These are phyloP conservation scores for Melanotaenia parkinsoni DNA, from an alignment of 2,797 vertebrate genomes.

Conservation along the genomic window DNA sequence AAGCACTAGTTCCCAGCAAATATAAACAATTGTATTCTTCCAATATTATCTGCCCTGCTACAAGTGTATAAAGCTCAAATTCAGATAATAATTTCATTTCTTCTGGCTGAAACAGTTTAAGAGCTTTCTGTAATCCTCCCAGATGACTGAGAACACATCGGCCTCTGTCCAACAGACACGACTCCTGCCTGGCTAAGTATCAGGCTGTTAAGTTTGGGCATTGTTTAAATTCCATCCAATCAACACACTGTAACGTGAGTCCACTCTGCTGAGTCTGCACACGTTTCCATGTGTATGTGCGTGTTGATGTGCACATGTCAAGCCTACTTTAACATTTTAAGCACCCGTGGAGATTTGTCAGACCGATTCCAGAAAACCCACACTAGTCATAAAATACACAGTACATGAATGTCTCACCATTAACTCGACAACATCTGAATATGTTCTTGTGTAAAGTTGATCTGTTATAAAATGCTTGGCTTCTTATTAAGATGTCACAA, in stretches of 20 bases:
- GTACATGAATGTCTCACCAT: slow-evolving; percentile 1
- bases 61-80: slow-evolving; percentile 34
- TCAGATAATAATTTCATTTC: slow-evolving; percentile 20
- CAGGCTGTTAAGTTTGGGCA: slow-evolving; percentile 66
- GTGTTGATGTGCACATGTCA: slow-evolving; percentile 10
- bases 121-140: slow-evolving; percentile 65
- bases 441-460: background rate
- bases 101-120: slow-evolving; percentile 56
- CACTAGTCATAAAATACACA: slow-evolving; percentile 21
- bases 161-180: slow-evolving; percentile 64
- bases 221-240: slow-evolving; percentile 82
- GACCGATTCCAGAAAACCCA: slow-evolving; percentile 27
- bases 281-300: slow-evolving; percentile 14
- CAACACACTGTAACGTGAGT: slow-evolving; percentile 68
- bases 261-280: slow-evolving; percentile 15
- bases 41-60: slow-evolving; percentile 1
- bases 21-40: slow-evolving; percentile 9
- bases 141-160: slow-evolving; percentile 52
- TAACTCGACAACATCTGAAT: slow-evolving; percentile 18
- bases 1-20: slow-evolving; percentile 11
- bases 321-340: slow-evolving; percentile 41
- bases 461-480: background rate
- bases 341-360: slow-evolving; percentile 30
- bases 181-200: slow-evolving; percentile 52
- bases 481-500: background rate